phyloP scores from a whole-genome alignment of 2,888 invertebrate species.

The Euplexia lucipara region DNA sequence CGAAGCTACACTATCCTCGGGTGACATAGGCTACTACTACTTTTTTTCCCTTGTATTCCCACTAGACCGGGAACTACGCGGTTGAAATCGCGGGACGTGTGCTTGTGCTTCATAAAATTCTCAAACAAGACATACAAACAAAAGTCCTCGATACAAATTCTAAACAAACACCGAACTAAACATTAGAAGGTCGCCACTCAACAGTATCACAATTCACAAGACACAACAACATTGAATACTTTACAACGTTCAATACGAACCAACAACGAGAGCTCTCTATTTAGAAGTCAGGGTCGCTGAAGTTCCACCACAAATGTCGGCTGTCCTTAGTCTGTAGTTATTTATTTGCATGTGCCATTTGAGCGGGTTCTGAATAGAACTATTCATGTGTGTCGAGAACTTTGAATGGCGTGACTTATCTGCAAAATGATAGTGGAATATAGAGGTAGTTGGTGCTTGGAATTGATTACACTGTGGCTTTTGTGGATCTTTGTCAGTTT shows the following conservation, averaged over 20 bases:
- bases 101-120: too few species aligned
- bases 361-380: conserved; percentile 52
- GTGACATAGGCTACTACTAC: too few species aligned
- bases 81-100: too few species aligned
- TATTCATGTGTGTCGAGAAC: conserved; percentile 26
- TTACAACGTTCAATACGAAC: conserved; percentile 18
- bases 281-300: conserved; percentile 4
- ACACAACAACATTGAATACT: conserved; percentile 24
- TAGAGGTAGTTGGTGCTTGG: not conserved
- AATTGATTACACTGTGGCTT: conserved; percentile 14
- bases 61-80: too few species aligned
- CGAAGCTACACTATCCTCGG: too few species aligned
- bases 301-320: conserved; percentile 4
- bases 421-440: conserved; percentile 7
- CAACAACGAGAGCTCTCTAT: conserved; percentile 6
- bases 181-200: conserved; percentile 21
- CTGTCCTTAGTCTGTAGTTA: conserved; percentile 20
- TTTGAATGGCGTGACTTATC: conserved; percentile 26
- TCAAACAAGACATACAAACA: not conserved
- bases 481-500: not conserved
- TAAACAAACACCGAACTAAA: conserved; percentile 7
- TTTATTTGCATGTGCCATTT: conserved; percentile 57
- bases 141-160: conserved; percentile 1
- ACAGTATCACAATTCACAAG: conserved; percentile 1
- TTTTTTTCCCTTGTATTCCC: too few species aligned